A percentile compares a stretch with the other conserved stretches of the same genome.
phyloP scores from a whole-genome alignment of 2,888 invertebrate genomes.

The Gastracanthus pulcherrimus region DNA sequence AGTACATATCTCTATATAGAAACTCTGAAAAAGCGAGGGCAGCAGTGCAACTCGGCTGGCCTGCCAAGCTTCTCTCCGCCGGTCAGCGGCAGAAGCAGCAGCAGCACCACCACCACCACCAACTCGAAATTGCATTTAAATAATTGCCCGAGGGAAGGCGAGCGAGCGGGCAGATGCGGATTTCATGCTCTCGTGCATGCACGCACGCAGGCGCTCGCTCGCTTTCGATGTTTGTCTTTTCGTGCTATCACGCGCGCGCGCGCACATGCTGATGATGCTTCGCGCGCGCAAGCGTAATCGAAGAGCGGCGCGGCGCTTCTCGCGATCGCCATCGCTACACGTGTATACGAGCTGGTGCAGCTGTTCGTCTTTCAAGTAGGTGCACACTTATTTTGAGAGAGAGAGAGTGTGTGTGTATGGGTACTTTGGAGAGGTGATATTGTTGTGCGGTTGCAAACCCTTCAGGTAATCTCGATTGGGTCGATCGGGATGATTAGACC shows the following conservation, averaged over 20 bases:
- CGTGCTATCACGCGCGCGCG: conserved; percentile 13
- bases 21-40: conserved; percentile 12
- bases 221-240: conserved; percentile 48
- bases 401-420: too few relatives aligned
- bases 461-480: conserved; percentile 12
- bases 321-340: too few relatives aligned
- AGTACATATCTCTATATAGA: neutral
- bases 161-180: conserved; percentile 43
- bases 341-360: neutral
- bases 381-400: too few relatives aligned
- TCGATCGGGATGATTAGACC: too few relatives aligned
- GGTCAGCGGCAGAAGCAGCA: neutral
- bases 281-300: neutral
- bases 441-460: neutral
- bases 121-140: conserved; percentile 56
- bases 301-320: too few relatives aligned
- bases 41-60: too few relatives aligned
- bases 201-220: neutral
- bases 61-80: too few relatives aligned
- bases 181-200: conserved; percentile 9
- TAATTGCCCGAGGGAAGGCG: conserved; percentile 48
- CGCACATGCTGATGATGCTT: too few relatives aligned
- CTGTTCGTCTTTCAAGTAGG: too few relatives aligned
- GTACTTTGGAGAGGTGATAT: too few relatives aligned
- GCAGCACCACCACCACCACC: neutral